Evolutionary conservation across 2,113 vertebrate species (phyloP).

Genomic region (Albula glossodonta): DNA sequence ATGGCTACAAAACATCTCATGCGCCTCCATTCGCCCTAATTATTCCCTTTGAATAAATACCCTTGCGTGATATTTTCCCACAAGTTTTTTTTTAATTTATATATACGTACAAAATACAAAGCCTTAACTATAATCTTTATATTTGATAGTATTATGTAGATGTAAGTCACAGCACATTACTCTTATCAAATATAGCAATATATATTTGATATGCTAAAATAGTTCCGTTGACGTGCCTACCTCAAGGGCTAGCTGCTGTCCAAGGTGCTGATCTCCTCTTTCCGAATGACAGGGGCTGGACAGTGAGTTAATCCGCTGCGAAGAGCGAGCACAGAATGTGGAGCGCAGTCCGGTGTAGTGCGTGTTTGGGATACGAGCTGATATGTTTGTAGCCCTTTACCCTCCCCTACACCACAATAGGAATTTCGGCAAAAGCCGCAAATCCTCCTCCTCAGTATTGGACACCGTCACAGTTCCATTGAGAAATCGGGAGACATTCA

Average conservation of each 20-base stretch:
- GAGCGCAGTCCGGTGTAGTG: neutral
- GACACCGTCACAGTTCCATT: neutral
- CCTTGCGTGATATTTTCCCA: neutral
- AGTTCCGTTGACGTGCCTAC: conserved; percentile 10
- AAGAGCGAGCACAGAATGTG: neutral
- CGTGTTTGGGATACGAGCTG: neutral
- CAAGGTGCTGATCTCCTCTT: conserved; percentile 42
- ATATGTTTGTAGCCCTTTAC: neutral
- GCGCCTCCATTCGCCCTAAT: too few species aligned
- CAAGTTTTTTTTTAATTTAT: neutral
- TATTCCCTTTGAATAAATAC: neutral
- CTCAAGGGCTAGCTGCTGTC: conserved; percentile 45
- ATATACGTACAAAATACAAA: too few species aligned
- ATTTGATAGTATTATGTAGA: neutral
- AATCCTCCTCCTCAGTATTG: neutral
- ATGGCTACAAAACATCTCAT: too few species aligned
- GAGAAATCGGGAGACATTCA: neutral
- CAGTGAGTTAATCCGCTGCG: conserved; percentile 46
- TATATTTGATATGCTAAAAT: too few species aligned
- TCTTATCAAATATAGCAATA: neutral
- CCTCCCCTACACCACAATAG: neutral
- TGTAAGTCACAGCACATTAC: neutral
- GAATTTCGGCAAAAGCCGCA: neutral
- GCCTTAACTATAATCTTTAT: too few species aligned
- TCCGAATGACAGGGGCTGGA: conserved; percentile 42